Conservation (phyloP, 1,140 invertebrate genomes). For the Plutomurus gul region DNA sequence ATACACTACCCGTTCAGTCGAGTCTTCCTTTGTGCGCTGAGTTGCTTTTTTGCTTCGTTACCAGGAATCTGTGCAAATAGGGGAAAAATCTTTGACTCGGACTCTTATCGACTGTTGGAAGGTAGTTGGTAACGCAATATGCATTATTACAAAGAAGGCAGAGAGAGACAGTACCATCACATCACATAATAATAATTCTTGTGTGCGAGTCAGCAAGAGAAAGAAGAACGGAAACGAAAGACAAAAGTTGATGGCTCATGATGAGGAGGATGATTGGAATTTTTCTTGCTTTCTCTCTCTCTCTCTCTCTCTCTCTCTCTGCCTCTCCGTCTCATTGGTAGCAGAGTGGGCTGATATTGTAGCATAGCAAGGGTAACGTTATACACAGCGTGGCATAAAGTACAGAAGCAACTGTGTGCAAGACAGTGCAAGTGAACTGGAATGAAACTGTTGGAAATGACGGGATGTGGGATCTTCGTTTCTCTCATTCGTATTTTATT, state of each 20-base stretch:
- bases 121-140: too few species aligned
- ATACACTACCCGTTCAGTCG: too few species aligned
- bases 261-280: slow-evolving; percentile 20
- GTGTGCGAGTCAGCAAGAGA: not conserved
- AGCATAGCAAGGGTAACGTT: too few species aligned
- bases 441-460: not conserved
- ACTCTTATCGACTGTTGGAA: not conserved
- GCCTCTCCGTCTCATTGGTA: too few species aligned
- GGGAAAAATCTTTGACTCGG: not conserved
- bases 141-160: too few species aligned
- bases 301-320: not conserved
- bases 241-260: slow-evolving; percentile 17
- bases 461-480: not conserved
- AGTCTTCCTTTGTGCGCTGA: too few species aligned
- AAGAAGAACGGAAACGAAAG: slow-evolving; percentile 13
- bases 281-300: not conserved
- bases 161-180: too few species aligned
- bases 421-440: not conserved
- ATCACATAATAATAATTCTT: slow-evolving; percentile 12
- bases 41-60: not conserved
- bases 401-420: not conserved
- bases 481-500: not conserved
- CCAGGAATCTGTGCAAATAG: not conserved
- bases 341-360: too few species aligned
- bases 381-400: too few species aligned